These are phyloP conservation scores for Phataginus tricuspis DNA, from an alignment of 2,797 vertebrate genomes.

Conservation along the genomic window DNA sequence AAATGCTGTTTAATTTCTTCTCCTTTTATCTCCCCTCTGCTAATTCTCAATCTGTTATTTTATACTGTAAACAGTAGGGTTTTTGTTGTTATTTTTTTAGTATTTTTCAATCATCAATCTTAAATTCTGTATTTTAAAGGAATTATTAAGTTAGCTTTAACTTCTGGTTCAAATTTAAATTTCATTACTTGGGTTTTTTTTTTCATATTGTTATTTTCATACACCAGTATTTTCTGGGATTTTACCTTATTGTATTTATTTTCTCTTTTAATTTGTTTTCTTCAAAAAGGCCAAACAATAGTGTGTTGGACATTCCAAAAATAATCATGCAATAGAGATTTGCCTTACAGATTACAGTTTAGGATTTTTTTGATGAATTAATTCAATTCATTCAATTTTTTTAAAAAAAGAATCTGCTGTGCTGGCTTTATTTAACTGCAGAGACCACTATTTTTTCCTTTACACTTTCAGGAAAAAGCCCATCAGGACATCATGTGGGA, in stretches of 20 bases:
- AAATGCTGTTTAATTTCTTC: conserved; percentile 18
- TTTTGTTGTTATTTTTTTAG: background rate
- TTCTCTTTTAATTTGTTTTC: background rate
- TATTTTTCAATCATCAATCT: background rate
- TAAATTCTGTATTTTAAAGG: background rate
- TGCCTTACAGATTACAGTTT: background rate
- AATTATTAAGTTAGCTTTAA: background rate
- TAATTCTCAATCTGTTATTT: background rate
- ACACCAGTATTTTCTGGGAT: background rate
- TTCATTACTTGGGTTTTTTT: background rate
- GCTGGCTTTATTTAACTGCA: background rate
- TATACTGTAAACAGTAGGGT: background rate
- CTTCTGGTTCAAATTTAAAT: background rate
- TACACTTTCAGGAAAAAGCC: background rate
- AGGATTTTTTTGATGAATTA: background rate
- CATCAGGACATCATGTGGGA: no score
- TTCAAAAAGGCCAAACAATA: background rate
- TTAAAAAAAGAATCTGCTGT: background rate
- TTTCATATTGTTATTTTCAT: background rate
- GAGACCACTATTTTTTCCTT: background rate
- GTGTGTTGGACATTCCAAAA: background rate
- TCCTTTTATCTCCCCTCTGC: background rate
- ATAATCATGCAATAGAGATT: background rate
- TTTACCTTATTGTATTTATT: background rate
- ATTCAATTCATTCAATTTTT: background rate